These are phyloP conservation scores for Tetramorium alpestre DNA, from an alignment of 1,140 invertebrate genomes.

Conservation along the genomic window DNA sequence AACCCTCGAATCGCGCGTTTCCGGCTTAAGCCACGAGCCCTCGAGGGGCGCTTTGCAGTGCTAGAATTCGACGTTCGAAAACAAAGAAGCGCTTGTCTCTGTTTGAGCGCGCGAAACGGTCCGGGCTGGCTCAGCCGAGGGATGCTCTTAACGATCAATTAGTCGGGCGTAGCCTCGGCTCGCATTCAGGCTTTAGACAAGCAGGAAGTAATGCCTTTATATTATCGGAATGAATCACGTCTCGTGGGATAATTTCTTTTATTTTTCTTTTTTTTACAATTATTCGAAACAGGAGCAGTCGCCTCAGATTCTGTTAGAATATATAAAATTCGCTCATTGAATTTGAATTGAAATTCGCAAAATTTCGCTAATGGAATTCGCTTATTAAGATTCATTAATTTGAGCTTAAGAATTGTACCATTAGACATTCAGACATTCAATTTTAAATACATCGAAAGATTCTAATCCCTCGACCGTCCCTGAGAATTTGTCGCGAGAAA, in stretches of 20 bases:
- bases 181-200: slow-evolving; percentile 40
- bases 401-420: not conserved
- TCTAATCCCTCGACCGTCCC: not conserved
- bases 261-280: too few species aligned
- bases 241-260: not conserved
- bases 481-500: not conserved
- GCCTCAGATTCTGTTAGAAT: not conserved
- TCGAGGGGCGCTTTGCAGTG: slow-evolving; percentile 55
- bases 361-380: not conserved
- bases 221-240: slow-evolving; percentile 26
- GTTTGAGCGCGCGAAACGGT: slow-evolving; percentile 45
- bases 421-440: not conserved
- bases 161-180: slow-evolving; percentile 36
- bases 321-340: too few species aligned
- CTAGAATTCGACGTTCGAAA: slow-evolving; percentile 57
- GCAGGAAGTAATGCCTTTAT: slow-evolving; percentile 35
- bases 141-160: slow-evolving; percentile 60
- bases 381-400: not conserved
- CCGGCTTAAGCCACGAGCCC: slow-evolving; percentile 50
- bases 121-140: slow-evolving; percentile 6
- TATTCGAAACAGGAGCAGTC: not conserved
- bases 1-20: slow-evolving; percentile 54
- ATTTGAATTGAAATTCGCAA: too few species aligned
- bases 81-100: slow-evolving; percentile 62
- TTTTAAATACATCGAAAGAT: not conserved